Conservation (phyloP, 2,797 vertebrate species). For the Sebastes miniatus region DNA sequence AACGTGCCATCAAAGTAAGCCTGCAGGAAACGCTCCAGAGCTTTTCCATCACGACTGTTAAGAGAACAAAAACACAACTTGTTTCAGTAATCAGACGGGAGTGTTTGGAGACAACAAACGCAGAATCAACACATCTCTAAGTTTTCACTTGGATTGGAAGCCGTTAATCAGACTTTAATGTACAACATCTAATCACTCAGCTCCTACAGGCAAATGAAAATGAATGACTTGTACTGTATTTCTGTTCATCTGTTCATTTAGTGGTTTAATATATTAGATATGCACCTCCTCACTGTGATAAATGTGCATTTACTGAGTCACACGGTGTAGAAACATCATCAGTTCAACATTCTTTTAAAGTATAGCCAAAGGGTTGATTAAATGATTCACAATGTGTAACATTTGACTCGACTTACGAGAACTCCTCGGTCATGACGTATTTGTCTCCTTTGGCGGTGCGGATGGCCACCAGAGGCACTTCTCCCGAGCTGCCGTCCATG, state of each 20-base stretch:
- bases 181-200: neutral
- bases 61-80: neutral
- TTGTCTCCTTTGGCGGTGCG: slow-evolving; percentile 93
- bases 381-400: neutral
- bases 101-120: neutral
- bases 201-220: neutral
- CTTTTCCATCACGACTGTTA: slow-evolving; percentile 92
- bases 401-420: slow-evolving; percentile 83
- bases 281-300: neutral
- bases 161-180: neutral
- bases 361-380: neutral
- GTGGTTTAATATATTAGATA: neutral
- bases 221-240: neutral
- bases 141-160: neutral
- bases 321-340: neutral
- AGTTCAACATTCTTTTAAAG: neutral
- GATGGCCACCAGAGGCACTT: slow-evolving; percentile 90
- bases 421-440: slow-evolving; percentile 94
- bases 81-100: neutral
- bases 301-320: neutral
- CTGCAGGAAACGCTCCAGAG: slow-evolving; percentile 93
- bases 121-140: neutral
- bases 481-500: slow-evolving; percentile 85
- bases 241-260: neutral
- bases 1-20: slow-evolving; percentile 92